These are phyloP conservation scores for Pemphredon lugubris DNA, from an alignment of 2,888 invertebrate species.

Conservation along the genomic window DNA sequence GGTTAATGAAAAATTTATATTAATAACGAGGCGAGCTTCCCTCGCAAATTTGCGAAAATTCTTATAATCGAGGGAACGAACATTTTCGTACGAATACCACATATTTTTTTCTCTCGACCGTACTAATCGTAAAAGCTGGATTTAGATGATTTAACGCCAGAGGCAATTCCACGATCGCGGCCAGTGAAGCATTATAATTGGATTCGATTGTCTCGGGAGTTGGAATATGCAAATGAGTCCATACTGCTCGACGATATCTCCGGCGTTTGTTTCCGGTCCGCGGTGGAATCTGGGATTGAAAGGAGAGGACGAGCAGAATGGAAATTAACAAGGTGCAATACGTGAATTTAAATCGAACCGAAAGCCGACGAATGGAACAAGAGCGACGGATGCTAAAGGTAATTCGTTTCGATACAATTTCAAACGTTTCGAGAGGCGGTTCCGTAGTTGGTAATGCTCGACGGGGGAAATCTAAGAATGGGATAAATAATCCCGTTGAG, in stretches of 20 bases:
- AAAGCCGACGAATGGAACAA: not conserved
- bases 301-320: conserved; percentile 20
- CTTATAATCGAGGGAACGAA: not conserved
- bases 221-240: conserved; percentile 68
- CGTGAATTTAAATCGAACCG: conserved; percentile 20
- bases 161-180: conserved; percentile 33
- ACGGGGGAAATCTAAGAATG: no score
- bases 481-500: no score
- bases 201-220: conserved; percentile 65
- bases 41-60: not conserved
- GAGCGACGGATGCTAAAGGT: not conserved
- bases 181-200: conserved; percentile 62
- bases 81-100: not conserved
- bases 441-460: no score
- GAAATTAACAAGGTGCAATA: conserved; percentile 23
- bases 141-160: conserved; percentile 43
- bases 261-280: conserved; percentile 33
- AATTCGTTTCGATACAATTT: not conserved
- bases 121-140: conserved; percentile 24
- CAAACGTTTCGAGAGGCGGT: no score
- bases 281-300: conserved; percentile 24
- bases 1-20: not conserved
- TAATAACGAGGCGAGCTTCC: not conserved
- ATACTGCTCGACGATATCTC: conserved; percentile 47
- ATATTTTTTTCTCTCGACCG: conserved; percentile 18